A percentile compares a stretch with the other conserved stretches of the same genome.
phyloP scores from a whole-genome alignment of 1,140 invertebrate species.

The Trialeurodes vaporariorum region DNA sequence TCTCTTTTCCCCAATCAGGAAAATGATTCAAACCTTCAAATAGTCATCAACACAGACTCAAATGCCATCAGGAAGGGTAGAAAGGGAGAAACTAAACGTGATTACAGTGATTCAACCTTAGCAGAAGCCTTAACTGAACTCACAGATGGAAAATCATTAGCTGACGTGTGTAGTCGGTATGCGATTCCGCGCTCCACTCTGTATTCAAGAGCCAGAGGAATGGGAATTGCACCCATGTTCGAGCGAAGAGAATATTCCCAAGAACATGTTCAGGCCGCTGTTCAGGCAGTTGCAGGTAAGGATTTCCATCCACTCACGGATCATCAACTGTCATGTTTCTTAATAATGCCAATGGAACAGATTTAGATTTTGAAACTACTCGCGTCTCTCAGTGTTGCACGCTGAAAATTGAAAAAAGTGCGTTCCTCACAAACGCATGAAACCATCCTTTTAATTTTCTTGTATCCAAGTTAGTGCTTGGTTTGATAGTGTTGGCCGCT shows the following conservation, averaged over 20 bases:
- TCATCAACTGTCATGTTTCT: no score
- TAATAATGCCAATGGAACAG: no score
- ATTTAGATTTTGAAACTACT: no score
- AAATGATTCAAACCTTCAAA: no score
- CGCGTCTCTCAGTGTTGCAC: no score
- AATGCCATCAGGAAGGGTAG: conserved; percentile 5
- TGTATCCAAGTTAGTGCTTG: no score
- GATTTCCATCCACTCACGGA: no score
- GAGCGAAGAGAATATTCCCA: conserved; percentile 36
- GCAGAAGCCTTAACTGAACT: conserved; percentile 35
- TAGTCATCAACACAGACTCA: background rate
- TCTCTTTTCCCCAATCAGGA: no score
- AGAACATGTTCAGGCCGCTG: conserved; percentile 37
- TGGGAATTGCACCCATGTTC: conserved; percentile 35
- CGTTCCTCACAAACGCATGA: no score
- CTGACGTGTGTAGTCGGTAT: conserved; percentile 30
- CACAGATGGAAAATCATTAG: conserved; percentile 15
- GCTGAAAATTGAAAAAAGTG: no score
- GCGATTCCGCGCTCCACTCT: conserved; percentile 30
- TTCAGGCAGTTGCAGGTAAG: conserved; percentile 36
- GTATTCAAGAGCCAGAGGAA: conserved; percentile 37
- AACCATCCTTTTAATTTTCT: no score
- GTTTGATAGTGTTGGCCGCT: no score
- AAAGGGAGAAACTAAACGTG: conserved; percentile 25
- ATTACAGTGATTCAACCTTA: conserved; percentile 31